These are phyloP conservation scores for Atrichornis clamosus DNA, from an alignment of 2,113 vertebrate species.

Conservation along the genomic window DNA sequence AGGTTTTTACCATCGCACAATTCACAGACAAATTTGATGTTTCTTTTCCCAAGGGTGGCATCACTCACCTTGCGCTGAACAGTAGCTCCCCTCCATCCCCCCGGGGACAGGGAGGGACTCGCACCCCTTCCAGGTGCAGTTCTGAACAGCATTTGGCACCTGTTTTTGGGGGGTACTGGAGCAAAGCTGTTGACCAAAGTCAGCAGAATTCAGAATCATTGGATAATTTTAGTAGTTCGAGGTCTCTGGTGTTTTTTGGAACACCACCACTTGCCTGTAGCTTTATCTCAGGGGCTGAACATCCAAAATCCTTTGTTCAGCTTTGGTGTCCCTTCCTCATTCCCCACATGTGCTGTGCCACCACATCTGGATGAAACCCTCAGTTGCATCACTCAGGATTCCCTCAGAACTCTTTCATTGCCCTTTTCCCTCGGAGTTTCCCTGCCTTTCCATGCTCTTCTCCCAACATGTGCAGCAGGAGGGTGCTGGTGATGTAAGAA, in stretches of 20 bases:
- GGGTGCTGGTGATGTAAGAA: neutral
- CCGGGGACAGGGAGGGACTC: neutral
- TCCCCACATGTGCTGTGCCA: neutral
- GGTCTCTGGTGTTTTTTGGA: neutral
- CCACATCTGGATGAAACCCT: neutral
- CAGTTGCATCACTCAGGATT: neutral
- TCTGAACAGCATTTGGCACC: neutral
- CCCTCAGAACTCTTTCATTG: neutral
- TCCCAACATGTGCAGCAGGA: neutral
- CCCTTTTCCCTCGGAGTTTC: neutral
- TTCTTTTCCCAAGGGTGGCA: neutral
- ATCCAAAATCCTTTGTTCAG: neutral
- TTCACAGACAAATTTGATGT: neutral
- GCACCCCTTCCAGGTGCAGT: neutral
- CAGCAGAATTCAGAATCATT: neutral
- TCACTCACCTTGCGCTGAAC: rapidly evolving
- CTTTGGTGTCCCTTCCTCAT: neutral
- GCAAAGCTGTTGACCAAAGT: neutral
- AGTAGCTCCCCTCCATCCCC: neutral
- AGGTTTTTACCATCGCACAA: neutral
- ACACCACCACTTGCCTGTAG: neutral
- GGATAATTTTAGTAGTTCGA: rapidly evolving
- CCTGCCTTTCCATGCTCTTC: neutral
- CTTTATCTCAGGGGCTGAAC: neutral
- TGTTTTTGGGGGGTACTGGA: neutral